Evolutionary conservation across 1,140 invertebrate genomes (phyloP).

Genomic region (Mizuhopecten yessoensis): DNA sequence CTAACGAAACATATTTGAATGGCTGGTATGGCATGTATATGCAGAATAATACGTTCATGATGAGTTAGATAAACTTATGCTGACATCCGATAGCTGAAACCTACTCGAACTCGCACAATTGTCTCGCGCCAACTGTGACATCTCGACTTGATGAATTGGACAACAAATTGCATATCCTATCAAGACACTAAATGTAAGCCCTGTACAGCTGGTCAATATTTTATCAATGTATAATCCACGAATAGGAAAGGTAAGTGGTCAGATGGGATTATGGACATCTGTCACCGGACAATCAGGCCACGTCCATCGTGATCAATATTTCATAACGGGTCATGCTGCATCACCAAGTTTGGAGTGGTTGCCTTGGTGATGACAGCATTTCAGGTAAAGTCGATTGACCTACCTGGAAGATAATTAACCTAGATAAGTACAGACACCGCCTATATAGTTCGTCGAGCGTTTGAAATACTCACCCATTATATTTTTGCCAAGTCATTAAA

Average conservation of each 20-base stretch:
- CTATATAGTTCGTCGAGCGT: background rate
- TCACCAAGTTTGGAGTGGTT: background rate
- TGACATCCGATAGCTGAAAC: background rate
- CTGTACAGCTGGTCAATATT: background rate
- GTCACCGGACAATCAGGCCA: background rate
- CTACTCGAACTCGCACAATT: background rate
- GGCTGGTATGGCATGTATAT: too few species aligned
- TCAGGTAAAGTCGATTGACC: background rate
- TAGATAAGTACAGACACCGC: background rate
- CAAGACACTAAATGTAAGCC: background rate
- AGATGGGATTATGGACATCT: constrained; percentile 16
- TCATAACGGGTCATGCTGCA: background rate
- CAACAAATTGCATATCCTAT: background rate
- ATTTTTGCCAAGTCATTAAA: constrained; percentile 20
- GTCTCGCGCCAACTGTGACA: background rate
- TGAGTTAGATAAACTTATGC: too few species aligned
- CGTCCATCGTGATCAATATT: background rate
- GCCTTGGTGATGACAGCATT: background rate
- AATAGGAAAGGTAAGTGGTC: background rate
- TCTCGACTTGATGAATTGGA: background rate
- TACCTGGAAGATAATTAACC: background rate
- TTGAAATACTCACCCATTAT: background rate
- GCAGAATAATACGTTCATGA: too few species aligned
- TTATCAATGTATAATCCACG: background rate
- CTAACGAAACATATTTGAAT: too few species aligned